phyloP scores from a whole-genome alignment of 2,797 vertebrate species.

The Tachyglossus aculeatus region DNA sequence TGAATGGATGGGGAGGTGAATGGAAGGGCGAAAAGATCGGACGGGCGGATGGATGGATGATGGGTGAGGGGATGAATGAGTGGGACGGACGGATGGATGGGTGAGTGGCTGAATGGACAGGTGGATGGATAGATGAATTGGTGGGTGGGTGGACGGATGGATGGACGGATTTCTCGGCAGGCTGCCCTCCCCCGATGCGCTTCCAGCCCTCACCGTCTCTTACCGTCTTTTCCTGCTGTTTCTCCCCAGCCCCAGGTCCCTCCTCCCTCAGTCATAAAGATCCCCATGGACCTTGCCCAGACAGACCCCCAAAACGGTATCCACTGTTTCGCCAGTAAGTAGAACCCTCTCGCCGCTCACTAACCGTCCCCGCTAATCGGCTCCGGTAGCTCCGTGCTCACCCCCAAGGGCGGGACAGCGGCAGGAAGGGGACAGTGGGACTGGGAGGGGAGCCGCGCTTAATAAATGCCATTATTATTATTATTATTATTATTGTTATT shows the following conservation, averaged over 20 bases:
- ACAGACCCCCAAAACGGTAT: slow-evolving; percentile 62
- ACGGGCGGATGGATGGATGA: no score
- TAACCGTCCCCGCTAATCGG: neutral
- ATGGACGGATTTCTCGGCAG: neutral
- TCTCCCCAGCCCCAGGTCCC: slow-evolving; percentile 71
- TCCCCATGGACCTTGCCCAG: slow-evolving; percentile 67
- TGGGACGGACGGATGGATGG: slow-evolving; percentile 76
- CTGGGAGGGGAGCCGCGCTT: no score
- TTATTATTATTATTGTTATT: no score
- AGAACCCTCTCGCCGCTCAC: neutral
- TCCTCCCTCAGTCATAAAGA: slow-evolving; percentile 71
- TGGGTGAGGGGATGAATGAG: slow-evolving; percentile 71
- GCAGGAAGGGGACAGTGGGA: no score
- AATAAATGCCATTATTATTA: no score
- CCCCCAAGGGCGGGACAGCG: no score
- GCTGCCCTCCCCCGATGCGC: neutral
- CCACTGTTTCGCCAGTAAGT: slow-evolving; percentile 69
- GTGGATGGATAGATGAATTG: neutral
- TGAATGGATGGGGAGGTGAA: no score
- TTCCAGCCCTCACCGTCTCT: slow-evolving; percentile 57
- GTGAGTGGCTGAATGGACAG: neutral
- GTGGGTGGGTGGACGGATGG: neutral
- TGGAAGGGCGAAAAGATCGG: no score
- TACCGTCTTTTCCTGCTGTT: slow-evolving; percentile 50
- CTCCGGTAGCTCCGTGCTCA: no score